phyloP scores from a whole-genome alignment of 2,888 invertebrate species.

The Ochropleura leucogaster region DNA sequence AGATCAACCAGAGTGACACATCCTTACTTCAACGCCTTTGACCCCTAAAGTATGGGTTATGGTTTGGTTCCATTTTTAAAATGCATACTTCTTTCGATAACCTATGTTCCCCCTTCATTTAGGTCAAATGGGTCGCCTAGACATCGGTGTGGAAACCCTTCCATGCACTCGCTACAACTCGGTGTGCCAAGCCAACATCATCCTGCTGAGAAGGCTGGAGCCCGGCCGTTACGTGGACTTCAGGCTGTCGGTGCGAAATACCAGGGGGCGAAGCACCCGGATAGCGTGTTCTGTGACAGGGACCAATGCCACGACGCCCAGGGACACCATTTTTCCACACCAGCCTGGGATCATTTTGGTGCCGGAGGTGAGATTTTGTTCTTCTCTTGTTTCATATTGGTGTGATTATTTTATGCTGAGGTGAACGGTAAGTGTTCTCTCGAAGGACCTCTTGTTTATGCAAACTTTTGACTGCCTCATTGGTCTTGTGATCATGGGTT shows the following conservation, averaged over 20 bases:
- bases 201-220: conserved; percentile 94
- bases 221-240: conserved; percentile 96
- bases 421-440: not conserved
- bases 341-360: conserved; percentile 94
- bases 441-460: not conserved
- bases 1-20: not conserved
- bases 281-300: conserved; percentile 95
- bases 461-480: not conserved
- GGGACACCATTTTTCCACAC: conserved; percentile 95
- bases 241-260: conserved; percentile 93
- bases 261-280: conserved; percentile 93
- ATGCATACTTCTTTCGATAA: not conserved
- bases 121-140: conserved; percentile 93
- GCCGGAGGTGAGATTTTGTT: conserved; percentile 92
- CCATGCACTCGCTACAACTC: conserved; percentile 97
- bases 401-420: not conserved
- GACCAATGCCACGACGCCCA: conserved; percentile 96
- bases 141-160: conserved; percentile 94
- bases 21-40: not conserved
- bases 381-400: not conserved
- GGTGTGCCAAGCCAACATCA: conserved; percentile 96
- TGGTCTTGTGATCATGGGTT: no score
- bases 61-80: not conserved
- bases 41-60: not conserved
- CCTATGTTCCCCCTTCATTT: conserved; percentile 12